Base-by-base conservation (phyloP, 2,797 vertebrate genomes). In the Momotus momota region DNA sequence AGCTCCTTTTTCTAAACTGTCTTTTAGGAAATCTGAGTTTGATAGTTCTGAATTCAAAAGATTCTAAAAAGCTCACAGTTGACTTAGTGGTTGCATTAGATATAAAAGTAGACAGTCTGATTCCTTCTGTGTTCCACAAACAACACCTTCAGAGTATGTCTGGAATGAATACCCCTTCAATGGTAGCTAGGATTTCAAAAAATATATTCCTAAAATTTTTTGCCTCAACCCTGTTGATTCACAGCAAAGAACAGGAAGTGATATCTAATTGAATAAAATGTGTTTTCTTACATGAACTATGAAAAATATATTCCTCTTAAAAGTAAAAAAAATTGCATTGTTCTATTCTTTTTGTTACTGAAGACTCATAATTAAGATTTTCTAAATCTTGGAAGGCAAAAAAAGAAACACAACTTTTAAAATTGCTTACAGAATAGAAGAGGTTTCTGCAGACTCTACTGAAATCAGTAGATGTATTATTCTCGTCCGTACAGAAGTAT, bases 291-390 rank as follows among this genome's bases (percentile, higher is more conserved):
- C 48, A 95, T 87, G 82, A 97, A 95, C 86, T 89, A 95, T 69
- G 86, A 95, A 95, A 97, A 72, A 92, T 86, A 96, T 93, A 92
- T 93, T 91, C 94, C 92, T 95, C 74, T 97, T 84, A 83, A 96
- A 98, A 97, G 77, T 89, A 88, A 93, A 78, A 89, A 90, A 51
- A 61, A 2, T 40, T 77, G 66, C 25, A 57, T 79, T 86, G 62
- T 79, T 95, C 62, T 79, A 33, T 35, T 94, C 19, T 57, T 90
- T 95, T 93, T 96, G 74, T 94, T 96, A 95, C 83, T 95, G 66
- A 89, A 97, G 94, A 92, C 52, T 94, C 19, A 8, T 79, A 74
- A 81, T 78, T 81, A 80, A 90, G 83, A 92, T 97, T 80, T 88
- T 75, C 83, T 96, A 94, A 96, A 94, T 88, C 85, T 67, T 71